phyloP scores from a whole-genome alignment of 2,113 vertebrate genomes.

The Caloenas nicobarica region DNA sequence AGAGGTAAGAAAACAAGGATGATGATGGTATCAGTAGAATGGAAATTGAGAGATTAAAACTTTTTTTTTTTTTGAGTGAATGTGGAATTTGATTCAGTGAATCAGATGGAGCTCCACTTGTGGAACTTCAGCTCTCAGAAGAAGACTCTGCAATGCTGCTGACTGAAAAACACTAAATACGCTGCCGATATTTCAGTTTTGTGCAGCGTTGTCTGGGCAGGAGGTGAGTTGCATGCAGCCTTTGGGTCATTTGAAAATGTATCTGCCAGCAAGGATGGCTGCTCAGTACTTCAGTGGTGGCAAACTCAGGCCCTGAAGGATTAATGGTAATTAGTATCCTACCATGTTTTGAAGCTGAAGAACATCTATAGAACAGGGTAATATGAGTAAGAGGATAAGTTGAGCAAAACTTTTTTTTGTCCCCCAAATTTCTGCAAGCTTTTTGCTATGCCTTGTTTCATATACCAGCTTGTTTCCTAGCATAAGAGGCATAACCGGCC shows the following conservation, averaged over 20 bases:
- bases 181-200: neutral
- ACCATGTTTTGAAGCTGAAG: neutral
- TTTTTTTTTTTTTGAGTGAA: neutral
- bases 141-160: fast-evolving
- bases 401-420: neutral
- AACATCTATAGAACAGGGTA: neutral
- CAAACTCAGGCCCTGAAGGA: neutral
- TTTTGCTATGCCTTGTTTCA: neutral
- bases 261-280: neutral
- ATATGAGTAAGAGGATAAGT: neutral
- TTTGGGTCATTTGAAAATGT: neutral
- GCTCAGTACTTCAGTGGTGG: neutral
- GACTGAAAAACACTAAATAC: neutral
- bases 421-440: neutral
- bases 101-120: neutral
- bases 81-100: neutral
- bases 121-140: neutral
- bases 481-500: neutral
- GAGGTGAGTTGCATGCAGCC: neutral
- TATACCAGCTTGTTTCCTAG: neutral
- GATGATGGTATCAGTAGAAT: fast-evolving
- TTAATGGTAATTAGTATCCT: neutral
- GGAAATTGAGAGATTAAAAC: neutral
- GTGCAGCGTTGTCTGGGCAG: neutral
- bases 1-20: conserved; percentile 81